Base-by-base conservation (phyloP, 37 sponge, comb jelly and placozoan species). In the Petrosia ficiformis region DNA sequence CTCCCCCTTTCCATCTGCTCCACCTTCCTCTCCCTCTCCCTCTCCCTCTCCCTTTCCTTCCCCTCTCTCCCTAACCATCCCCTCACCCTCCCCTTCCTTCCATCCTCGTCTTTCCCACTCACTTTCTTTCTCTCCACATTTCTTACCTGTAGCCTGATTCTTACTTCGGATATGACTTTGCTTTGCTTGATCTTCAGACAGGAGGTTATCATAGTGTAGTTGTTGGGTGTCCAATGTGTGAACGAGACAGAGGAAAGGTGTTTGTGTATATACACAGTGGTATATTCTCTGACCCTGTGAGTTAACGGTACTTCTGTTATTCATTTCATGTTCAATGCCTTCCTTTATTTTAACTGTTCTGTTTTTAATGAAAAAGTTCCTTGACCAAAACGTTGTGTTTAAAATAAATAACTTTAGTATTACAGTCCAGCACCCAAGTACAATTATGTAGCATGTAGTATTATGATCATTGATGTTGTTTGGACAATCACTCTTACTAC, bases 191-290 rank as follows among this genome's bases (percentile, higher is more conserved):
- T 24, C 28, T 65, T 31, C 61, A 36, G 25, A 6, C 25, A 28
- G 65, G 26, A 30, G 63, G 77, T 34, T 24, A 65, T 14, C 67
- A 90, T 67, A 90, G 90, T 68, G 28, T 90, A 8, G 85, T 84
- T 30, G 86, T 84, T 26, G 90, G 90, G 10, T 90, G 90, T 73
- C 90, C 90, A 22, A 61, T 91, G 71, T 91, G 92, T 69, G 52
- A 61, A 26, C 0, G 67, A 59, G 87, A 91, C 41, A 78, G 80
- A 34, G 92, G 86, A 37, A 42, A 70, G 35, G 54, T 91, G 21
- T 82, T 68, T 41, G 59, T 86, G 16, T 82, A 80, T 58, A 21
- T 57, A 5, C 74, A 82, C 79, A 79, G 52, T 72, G 82, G 72
- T 0, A 41, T 65, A 56, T 4, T 48, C 4, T 3, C 40, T 25